These are phyloP conservation scores for Rhabditophanes sp. DNA, from an alignment of 2,888 invertebrate genomes.

Conservation along the genomic window DNA sequence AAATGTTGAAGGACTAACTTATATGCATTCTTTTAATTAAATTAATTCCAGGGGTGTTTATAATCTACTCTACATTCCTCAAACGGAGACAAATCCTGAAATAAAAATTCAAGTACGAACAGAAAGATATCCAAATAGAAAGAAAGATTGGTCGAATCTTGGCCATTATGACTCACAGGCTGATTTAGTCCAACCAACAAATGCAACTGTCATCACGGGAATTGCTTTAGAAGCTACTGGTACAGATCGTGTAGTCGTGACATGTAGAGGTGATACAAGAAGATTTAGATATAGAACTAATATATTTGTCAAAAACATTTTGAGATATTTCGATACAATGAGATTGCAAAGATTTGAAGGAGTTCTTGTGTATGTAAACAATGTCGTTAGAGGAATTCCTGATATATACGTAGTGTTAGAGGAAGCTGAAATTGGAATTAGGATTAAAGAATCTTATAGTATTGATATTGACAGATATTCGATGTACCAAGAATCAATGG, in stretches of 20 bases:
- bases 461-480: slow-evolving; percentile 39
- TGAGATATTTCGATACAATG: slow-evolving; percentile 43
- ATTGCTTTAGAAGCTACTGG: slow-evolving; percentile 20
- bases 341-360: slow-evolving; percentile 39
- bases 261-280: slow-evolving; percentile 39
- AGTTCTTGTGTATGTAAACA: slow-evolving; percentile 41
- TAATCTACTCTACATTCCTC: slow-evolving; percentile 34
- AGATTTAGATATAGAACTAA: slow-evolving; percentile 37
- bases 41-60: slow-evolving; percentile 28
- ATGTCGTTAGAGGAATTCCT: slow-evolving; percentile 40
- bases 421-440: slow-evolving; percentile 33
- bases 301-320: slow-evolving; percentile 41
- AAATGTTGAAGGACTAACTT: not conserved
- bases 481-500: slow-evolving; percentile 40
- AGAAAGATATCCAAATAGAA: slow-evolving; percentile 41
- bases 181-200: slow-evolving; percentile 41
- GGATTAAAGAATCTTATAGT: slow-evolving; percentile 31
- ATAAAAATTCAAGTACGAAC: slow-evolving; percentile 36
- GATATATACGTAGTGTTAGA: slow-evolving; percentile 43
- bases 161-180: slow-evolving; percentile 32
- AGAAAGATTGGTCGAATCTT: slow-evolving; percentile 26
- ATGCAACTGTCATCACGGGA: slow-evolving; percentile 41
- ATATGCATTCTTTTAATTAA: not conserved
- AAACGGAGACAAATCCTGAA: slow-evolving; percentile 28
- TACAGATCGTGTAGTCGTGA: slow-evolving; percentile 33